Evolutionary conservation across 1,140 invertebrate genomes (phyloP).

Genomic region (Bicyclus anynana): DNA sequence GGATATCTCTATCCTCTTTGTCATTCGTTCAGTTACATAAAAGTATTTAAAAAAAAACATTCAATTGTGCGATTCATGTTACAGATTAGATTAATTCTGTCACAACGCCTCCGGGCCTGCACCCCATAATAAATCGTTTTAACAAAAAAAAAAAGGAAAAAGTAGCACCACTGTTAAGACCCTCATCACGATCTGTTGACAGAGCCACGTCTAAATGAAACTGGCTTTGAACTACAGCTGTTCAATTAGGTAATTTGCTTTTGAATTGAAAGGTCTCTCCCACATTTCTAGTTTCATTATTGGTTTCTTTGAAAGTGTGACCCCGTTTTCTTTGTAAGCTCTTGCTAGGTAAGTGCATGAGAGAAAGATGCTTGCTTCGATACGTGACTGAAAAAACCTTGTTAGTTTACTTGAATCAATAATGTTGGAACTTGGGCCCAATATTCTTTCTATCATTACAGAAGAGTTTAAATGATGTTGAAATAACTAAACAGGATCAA

Average conservation of each 20-base stretch:
- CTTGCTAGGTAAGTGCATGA: not conserved
- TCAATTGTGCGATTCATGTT: too few relatives aligned
- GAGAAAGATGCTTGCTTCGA: not conserved
- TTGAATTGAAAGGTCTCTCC: not conserved
- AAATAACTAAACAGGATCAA: too few relatives aligned
- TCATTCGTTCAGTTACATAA: too few relatives aligned
- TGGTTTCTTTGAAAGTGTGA: not conserved
- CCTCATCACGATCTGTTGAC: conserved; percentile 1
- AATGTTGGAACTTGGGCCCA: too few relatives aligned
- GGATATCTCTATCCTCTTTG: too few relatives aligned
- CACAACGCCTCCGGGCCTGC: too few relatives aligned
- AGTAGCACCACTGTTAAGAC: not conserved
- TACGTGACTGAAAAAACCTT: not conserved
- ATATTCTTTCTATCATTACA: too few relatives aligned
- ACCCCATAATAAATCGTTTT: too few relatives aligned
- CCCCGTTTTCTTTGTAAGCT: not conserved
- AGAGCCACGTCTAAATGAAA: not conserved
- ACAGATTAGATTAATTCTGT: too few relatives aligned
- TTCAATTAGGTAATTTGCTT: not conserved
- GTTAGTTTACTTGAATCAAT: too few relatives aligned
- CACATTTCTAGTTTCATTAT: not conserved
- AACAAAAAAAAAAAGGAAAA: not conserved
- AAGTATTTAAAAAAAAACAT: too few relatives aligned
- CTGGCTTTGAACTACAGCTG: not conserved
- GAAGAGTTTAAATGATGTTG: too few relatives aligned